phyloP scores from a whole-genome alignment of 2,888 invertebrate species.

The Microplitis manilae region DNA sequence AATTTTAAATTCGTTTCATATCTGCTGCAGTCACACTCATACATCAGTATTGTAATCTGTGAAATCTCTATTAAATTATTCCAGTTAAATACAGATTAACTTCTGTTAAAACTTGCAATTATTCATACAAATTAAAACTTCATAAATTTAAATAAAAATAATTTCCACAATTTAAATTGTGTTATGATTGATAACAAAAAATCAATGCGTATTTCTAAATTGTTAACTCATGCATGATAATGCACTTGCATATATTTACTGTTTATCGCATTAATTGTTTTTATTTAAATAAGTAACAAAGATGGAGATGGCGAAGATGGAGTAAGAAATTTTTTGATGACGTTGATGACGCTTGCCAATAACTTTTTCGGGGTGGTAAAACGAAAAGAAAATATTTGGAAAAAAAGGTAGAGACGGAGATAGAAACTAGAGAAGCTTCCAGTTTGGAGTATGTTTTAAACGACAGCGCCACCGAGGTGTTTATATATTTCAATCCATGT shows the following conservation, averaged over 20 bases:
- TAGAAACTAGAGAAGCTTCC: background rate
- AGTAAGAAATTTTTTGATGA: background rate
- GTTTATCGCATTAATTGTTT: too few species aligned
- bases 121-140: too few species aligned
- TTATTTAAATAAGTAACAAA: background rate
- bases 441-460: constrained; percentile 1
- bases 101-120: too few species aligned
- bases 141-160: too few species aligned
- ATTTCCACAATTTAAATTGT: too few species aligned
- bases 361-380: background rate
- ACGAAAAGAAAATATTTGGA: background rate
- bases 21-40: too few species aligned
- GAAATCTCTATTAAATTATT: too few species aligned
- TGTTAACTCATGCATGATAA: background rate
- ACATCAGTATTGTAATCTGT: too few species aligned
- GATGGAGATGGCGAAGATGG: background rate
- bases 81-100: too few species aligned
- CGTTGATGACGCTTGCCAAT: background rate
- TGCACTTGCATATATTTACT: background rate
- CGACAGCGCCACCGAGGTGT: constrained; percentile 38
- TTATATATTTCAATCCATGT: constrained; percentile 19
- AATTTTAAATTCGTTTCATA: too few species aligned
- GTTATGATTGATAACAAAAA: too few species aligned
- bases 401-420: background rate
- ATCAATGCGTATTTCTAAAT: background rate